Base-by-base conservation (phyloP, 2,113 vertebrate genomes). In the Patagioenas fasciata region DNA sequence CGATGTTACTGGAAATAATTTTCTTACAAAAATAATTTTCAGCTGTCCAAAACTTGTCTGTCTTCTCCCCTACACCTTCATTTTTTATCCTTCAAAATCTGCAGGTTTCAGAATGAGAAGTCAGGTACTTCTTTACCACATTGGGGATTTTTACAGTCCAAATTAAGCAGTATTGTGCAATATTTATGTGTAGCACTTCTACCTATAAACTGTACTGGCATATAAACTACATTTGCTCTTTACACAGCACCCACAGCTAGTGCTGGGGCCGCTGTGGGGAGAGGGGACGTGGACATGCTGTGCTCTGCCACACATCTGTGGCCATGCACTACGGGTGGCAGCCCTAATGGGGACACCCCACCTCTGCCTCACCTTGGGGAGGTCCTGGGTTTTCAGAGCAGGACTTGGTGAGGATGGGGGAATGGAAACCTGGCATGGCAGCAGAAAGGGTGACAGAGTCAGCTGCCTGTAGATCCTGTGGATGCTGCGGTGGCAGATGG, bases 201-300 rank as follows among this genome's bases (percentile, higher is more conserved):
- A 13, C 61, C 42, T 60, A 18, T 51, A 81, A 51, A 56, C 12
- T 38, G 3, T 40, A 15, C 12, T 60, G 31, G 6, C 10, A 4
- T 57, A 19, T 64, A 48, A 62, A 32, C 34, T 74, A 23, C 10
- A 32, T 24, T 47, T 80, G 13, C 21, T 81, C 8, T 81, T 78
- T 71, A 53, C 42, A 36, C n/a, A 87, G 42, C n/a, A 16, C 10
- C 28, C 24, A 10, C 40, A 54, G 17, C 28, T 58, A 18, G 13
- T 1, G 0, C 38, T 42, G 32, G 28, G 56, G 53, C 34, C 32
- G 47, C 36, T 2, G 0, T 61, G 36, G 3, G n/a, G 42, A 47
- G 18, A 4, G 11, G 12, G 18, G 29, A 28, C 29, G 10, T 0
- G 1, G 32, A 53, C 23, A 13, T 5, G 2, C 40, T 70, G 40